phyloP scores from a whole-genome alignment of 2,888 invertebrate genomes.

The Agrochola litura region DNA sequence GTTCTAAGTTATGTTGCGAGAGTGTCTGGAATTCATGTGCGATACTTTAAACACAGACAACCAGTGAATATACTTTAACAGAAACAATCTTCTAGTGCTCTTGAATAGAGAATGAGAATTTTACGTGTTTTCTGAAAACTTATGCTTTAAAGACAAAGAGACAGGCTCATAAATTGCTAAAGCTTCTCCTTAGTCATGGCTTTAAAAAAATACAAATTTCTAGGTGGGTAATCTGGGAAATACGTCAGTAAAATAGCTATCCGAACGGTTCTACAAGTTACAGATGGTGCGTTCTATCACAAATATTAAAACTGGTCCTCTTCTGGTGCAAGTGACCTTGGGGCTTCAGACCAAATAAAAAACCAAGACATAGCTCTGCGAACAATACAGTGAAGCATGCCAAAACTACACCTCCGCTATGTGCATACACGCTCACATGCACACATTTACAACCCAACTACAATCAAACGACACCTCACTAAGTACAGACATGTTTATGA shows the following conservation, averaged over 20 bases:
- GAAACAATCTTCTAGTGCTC: conserved; percentile 25
- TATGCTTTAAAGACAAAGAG: neutral
- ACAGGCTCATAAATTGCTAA: neutral
- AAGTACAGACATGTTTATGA: too few relatives aligned
- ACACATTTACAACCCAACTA: too few relatives aligned
- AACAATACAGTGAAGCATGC: too few relatives aligned
- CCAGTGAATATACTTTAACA: conserved; percentile 13
- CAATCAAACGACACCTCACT: too few relatives aligned
- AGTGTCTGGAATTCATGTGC: conserved; percentile 23
- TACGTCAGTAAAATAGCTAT: neutral
- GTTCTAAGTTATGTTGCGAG: conserved; percentile 33
- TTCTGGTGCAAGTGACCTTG: neutral
- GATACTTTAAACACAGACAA: conserved; percentile 26
- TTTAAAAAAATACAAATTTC: neutral
- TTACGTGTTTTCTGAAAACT: neutral
- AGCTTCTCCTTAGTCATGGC: too few relatives aligned
- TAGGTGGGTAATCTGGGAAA: neutral
- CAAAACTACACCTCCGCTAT: too few relatives aligned
- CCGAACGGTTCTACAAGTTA: neutral
- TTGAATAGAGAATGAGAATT: conserved; percentile 23
- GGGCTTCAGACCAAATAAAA: too few relatives aligned
- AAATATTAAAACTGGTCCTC: neutral
- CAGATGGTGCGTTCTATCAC: neutral
- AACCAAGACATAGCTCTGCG: too few relatives aligned
- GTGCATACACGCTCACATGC: too few relatives aligned